phyloP scores from a whole-genome alignment of 2,888 invertebrate species.

The Mythimna vitellina region DNA sequence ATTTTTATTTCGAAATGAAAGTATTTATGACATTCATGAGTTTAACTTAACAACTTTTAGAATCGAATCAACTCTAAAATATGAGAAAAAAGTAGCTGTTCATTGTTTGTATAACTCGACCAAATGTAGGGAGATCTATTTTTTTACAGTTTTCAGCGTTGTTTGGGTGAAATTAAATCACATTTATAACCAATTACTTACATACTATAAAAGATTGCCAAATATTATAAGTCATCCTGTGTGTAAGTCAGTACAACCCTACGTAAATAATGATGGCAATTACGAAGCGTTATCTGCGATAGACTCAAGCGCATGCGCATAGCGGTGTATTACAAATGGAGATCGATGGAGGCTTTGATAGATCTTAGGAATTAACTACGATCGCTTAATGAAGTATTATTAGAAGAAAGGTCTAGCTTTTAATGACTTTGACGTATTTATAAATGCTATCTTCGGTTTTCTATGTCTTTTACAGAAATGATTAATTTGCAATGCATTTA shows the following conservation, averaged over 20 bases:
- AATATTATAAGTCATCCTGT: not conserved
- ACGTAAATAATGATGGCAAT: conserved; percentile 54
- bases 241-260: conserved; percentile 39
- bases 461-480: not conserved
- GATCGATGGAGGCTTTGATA: conserved; percentile 50
- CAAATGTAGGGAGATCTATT: no score
- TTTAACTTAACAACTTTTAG: no score
- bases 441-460: not conserved
- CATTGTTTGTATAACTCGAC: no score
- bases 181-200: no score
- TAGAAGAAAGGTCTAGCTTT: not conserved
- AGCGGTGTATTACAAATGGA: conserved; percentile 54
- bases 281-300: conserved; percentile 50
- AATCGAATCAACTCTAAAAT: no score
- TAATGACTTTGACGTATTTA: conserved; percentile 3
- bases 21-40: no score
- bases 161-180: no score
- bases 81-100: no score
- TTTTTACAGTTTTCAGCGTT: no score
- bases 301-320: conserved; percentile 32
- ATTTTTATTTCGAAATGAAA: no score
- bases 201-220: not conserved
- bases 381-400: conserved; percentile 9
- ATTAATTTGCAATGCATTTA: not conserved
- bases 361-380: conserved; percentile 20